phyloP scores from a whole-genome alignment of 2,888 invertebrate genomes.

The Lampropteryx suffumata region DNA sequence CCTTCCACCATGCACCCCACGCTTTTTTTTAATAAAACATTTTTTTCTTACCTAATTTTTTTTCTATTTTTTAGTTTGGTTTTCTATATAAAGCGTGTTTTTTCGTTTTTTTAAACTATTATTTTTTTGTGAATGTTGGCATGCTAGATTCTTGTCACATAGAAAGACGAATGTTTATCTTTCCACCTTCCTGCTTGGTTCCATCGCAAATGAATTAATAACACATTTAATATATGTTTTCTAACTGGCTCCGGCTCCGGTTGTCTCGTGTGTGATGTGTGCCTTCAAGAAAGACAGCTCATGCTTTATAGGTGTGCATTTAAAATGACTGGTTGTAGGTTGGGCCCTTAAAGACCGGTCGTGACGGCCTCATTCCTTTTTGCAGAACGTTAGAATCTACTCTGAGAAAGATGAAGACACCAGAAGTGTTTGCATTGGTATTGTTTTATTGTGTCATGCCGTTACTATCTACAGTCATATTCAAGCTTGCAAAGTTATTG shows the following conservation, averaged over 20 bases:
- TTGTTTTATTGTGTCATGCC: not conserved
- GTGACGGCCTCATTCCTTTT: constrained; percentile 53
- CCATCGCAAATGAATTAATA: constrained; percentile 28
- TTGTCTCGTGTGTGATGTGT: constrained; percentile 26
- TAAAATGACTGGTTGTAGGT: constrained; percentile 27
- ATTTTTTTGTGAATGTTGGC: not conserved
- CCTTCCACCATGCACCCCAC: too few relatives aligned
- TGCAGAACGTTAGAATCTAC: constrained; percentile 37
- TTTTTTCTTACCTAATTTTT: too few relatives aligned
- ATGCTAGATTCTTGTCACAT: constrained; percentile 25
- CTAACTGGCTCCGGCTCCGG: constrained; percentile 25
- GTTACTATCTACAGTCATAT: too few relatives aligned
- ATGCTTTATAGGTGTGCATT: constrained; percentile 29
- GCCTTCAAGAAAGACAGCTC: constrained; percentile 19
- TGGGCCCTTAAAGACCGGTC: constrained; percentile 54
- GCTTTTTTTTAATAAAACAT: too few relatives aligned
- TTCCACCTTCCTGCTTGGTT: constrained; percentile 27
- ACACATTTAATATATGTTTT: constrained; percentile 30
- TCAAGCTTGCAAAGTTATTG: too few relatives aligned
- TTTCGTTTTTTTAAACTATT: too few relatives aligned
- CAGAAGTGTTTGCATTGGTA: constrained; percentile 15
- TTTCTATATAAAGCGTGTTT: too few relatives aligned
- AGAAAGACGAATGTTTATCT: constrained; percentile 27
- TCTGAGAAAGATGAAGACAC: constrained; percentile 21
- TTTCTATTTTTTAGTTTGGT: too few relatives aligned